These are phyloP conservation scores for Drosophila anomelani DNA, from an alignment of 2,888 invertebrate genomes.

Conservation along the genomic window DNA sequence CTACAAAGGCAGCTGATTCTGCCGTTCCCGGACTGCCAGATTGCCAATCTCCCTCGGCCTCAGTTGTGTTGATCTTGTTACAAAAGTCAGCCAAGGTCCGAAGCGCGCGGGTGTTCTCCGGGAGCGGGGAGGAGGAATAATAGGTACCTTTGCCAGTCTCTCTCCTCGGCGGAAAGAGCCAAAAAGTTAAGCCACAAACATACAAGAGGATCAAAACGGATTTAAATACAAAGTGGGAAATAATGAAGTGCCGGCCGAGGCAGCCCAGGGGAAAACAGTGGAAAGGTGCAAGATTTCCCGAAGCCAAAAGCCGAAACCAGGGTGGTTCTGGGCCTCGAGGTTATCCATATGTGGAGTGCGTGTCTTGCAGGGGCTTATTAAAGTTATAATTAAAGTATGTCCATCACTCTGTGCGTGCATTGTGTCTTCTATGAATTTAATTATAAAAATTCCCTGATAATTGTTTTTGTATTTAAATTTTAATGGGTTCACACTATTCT, in stretches of 20 bases:
- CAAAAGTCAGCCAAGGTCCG: constrained; percentile 72
- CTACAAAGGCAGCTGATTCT: constrained; percentile 55
- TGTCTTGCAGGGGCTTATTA: constrained; percentile 71
- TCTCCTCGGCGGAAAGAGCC: constrained; percentile 70
- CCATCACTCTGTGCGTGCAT: constrained; percentile 31
- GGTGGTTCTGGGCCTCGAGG: constrained; percentile 8
- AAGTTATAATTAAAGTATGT: constrained; percentile 78
- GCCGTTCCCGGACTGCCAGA: constrained; percentile 35
- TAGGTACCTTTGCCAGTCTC: constrained; percentile 27
- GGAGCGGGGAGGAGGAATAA: constrained; percentile 8
- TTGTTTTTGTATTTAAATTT: constrained; percentile 64
- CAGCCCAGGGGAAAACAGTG: constrained; percentile 16
- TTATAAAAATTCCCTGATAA: constrained; percentile 60
- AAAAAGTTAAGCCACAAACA: constrained; percentile 81
- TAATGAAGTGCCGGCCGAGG: constrained; percentile 69
- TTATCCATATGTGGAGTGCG: constrained; percentile 43
- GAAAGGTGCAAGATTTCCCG: constrained; percentile 45
- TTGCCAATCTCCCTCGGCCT: constrained; percentile 51
- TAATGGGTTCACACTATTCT: constrained; percentile 71
- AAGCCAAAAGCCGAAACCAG: constrained; percentile 16
- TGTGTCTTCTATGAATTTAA: constrained; percentile 66
- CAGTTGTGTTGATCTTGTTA: constrained; percentile 70
- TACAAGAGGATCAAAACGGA: constrained; percentile 81
- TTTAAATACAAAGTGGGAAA: constrained; percentile 79
- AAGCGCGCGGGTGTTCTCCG: constrained; percentile 69